Evolutionary conservation across 2,797 vertebrate genomes (phyloP), one percentile per base, ranked within the genome.

Genomic region (Pogonophryne albipinna): DNA sequence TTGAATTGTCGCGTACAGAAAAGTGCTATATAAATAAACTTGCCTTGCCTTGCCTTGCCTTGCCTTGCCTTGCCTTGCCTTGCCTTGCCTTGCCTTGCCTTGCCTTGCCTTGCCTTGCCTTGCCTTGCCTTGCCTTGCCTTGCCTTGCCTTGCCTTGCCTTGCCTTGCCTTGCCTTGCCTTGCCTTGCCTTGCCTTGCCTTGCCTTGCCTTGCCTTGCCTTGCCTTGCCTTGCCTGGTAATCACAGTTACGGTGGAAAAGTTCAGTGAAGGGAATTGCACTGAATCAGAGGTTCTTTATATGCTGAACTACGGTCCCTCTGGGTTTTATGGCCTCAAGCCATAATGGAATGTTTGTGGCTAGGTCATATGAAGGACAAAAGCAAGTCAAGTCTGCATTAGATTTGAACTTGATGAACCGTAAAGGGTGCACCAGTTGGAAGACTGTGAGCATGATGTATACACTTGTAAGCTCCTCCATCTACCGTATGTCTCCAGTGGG

Each of bases 321-420:
- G 69, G 87, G 51, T 75, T 82, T 89, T 62, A 85, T 83, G 83
- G 84, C 83, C 74, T 84, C 46, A 19, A 66, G 84, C 82, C 58
- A 77, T 89, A 89, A 90, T 91, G 85, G 81, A 82, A 51, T 84
- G 70, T 86, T 89, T 83, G 85, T 73, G 80, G 58, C 87, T 41
- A 63, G 91, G 91, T 90, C 85, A 84, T 31, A 61, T 86, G 86
- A 92, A 93, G 89, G 91, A 90, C 91, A 86, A 82, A 87, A 58
- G 78, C 86, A 78, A 80, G 90, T 89, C 74, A 74, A 78, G 76
- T 75, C 58, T 72, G 64, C 69, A 71, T 87, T 86, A 68, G 85
- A 90, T 88, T 83, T 83, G 80, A 86, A 85, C 47, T 66, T 74
- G 88, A 88, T 73, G 57, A 69, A 81, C 65, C 75, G 58, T 64